These are phyloP conservation scores for Gymnogyps californianus DNA, from an alignment of 2,113 vertebrate genomes.

Conservation along the genomic window DNA sequence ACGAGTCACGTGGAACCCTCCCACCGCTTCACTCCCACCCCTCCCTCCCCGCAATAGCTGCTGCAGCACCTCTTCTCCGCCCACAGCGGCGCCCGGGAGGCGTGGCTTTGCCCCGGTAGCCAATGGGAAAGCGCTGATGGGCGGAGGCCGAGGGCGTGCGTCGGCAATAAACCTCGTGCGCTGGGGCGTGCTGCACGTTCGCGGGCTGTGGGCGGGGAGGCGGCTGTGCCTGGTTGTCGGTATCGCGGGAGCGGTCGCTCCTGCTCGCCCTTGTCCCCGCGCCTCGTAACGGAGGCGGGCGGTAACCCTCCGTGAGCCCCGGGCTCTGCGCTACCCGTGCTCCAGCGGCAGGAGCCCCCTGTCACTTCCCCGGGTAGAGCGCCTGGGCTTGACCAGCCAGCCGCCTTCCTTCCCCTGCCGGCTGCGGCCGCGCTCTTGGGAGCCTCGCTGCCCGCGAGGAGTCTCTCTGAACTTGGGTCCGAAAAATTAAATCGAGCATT, in stretches of 20 bases:
- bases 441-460: no score
- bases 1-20: rapidly evolving
- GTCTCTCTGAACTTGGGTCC: no score
- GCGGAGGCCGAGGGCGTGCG: not conserved
- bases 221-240: no score
- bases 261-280: rapidly evolving
- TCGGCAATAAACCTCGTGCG: not conserved
- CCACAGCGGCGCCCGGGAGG: rapidly evolving
- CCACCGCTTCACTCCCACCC: rapidly evolving
- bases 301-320: rapidly evolving
- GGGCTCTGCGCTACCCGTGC: rapidly evolving
- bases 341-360: rapidly evolving
- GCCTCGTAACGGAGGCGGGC: rapidly evolving
- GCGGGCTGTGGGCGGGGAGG: rapidly evolving
- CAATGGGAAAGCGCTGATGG: not conserved
- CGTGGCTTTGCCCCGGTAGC: rapidly evolving
- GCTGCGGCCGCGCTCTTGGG: no score
- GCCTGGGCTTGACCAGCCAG: rapidly evolving
- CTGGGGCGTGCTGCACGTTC: rapidly evolving
- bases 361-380: rapidly evolving
- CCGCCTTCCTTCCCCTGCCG: rapidly evolving
- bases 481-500: not conserved
- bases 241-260: not conserved
- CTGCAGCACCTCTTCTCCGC: rapidly evolving
- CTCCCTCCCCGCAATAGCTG: rapidly evolving